Evolutionary conservation across 2,113 vertebrate genomes (phyloP).

Genomic region (Sylvietta virens): DNA sequence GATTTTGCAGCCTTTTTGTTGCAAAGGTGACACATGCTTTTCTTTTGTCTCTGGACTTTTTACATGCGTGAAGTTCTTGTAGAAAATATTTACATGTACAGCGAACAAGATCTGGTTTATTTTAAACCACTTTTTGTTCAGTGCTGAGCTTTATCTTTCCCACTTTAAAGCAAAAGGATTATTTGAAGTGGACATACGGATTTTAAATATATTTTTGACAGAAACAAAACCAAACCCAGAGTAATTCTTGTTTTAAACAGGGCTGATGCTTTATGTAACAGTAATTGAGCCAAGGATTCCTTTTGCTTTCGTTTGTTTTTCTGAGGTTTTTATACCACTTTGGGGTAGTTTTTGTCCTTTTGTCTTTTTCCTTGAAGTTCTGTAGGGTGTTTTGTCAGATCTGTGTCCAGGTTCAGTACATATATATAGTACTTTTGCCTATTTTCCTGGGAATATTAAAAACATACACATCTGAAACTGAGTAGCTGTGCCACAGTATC

Average conservation of each 20-base stretch:
- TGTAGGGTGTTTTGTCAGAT: not conserved
- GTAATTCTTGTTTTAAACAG: not conserved
- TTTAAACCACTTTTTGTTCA: not conserved
- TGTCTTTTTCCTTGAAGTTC: not conserved
- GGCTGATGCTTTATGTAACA: not conserved
- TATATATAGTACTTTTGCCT: not conserved
- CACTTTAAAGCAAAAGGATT: not conserved
- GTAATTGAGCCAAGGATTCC: not conserved
- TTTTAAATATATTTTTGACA: not conserved
- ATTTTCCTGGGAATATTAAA: not conserved
- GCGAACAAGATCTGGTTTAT: not conserved
- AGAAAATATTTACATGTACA: not conserved
- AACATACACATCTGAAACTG: not conserved
- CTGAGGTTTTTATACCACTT: not conserved
- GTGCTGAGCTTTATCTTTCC: not conserved
- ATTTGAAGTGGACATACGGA: not conserved
- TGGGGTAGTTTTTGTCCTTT: not conserved
- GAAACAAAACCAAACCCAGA: not conserved
- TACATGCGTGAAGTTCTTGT: not conserved
- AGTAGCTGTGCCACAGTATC: not conserved
- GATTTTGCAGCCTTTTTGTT: constrained; percentile 29
- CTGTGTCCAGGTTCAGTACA: not conserved
- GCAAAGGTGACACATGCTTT: constrained; percentile 38
- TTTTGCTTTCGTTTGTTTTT: not conserved
- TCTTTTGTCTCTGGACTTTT: constrained; percentile 14